Base-by-base conservation (phyloP, 1,140 invertebrate genomes). In the Rhagoletis zephyria region DNA sequence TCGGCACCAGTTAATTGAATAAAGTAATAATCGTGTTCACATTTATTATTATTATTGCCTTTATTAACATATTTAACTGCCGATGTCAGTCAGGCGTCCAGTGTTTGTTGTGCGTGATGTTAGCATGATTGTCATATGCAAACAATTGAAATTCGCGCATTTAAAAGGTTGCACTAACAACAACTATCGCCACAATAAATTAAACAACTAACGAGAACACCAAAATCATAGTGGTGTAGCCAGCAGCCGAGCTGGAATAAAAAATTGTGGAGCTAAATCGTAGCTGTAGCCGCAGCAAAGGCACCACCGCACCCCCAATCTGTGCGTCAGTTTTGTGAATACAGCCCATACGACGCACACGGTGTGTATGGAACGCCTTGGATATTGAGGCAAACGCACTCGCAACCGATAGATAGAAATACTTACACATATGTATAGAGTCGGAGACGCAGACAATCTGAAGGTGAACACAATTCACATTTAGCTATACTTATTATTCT, bases 401-500 rank as follows among this genome's bases (percentile, higher is more conserved):
- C 74, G 19, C 74, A 5, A 6, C 51, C 56, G 48, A 81, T 48
- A 56, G n/a, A 51, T 81, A 81, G 74, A 81, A 81, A 81, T 45
- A 81, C 74, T 30, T 30, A 30, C 30, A 30, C 30, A 30, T 30
- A 30, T 30, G 30, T 30, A 30, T 30, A 81, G 48, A 81, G 45
- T 19, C 74, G 74, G 74, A 81, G 74, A 81, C 74, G 74, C 48
- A 81, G 74, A 60, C 60, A 63, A 40, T 14, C 40, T 63, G 85
- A 85, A 85, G 85, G 85, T 85, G 85, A 85, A 85, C 85, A 85
- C 85, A 61, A 85, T 85, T 85, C 60, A 61, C 85, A 85, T 61
- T 85, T 85, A 85, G 85, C 60, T 40, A 85, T 61, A 85, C 60
- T 30, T 61, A 30, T 30, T 85, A 16, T 85, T 60, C 14, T 30